Base-by-base conservation (phyloP, 2,888 invertebrate species). In the Petrophora chlorosata region DNA sequence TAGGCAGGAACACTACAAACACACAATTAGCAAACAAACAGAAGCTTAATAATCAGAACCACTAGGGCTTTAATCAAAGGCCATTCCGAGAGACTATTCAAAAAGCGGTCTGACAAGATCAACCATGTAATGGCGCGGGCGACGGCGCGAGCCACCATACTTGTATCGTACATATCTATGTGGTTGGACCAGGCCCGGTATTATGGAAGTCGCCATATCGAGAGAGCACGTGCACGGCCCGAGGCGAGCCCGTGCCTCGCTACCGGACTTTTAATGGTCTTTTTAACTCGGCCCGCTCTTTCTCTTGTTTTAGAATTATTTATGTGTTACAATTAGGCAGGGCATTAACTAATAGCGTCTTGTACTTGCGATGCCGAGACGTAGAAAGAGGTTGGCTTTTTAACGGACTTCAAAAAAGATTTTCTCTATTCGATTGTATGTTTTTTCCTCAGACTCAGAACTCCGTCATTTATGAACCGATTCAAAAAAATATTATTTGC, bases 191-290 rank as follows among this genome's bases (percentile, higher is more conserved):
- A 35, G 25, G 17, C 30, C 16, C 16, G 35, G 42, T 36, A 56
- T 42, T 42, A 50, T 33, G 41, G 53, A 28, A 38, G 50, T 46
- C 46, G 33, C 75, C 73, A 65, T 77, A 71, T 70, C 64, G 53
- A 71, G 67, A 58, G 59, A 63, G 63, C 61, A 61, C 61, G 61
- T 58, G 87, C 78, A 84, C 35, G 56, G 73, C 86, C 72, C 61
- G 70, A 60, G 82, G 83, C 85, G 54, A 63, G 57, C 59, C 32
- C 45, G n/a, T n/a, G 50, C 19, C 25, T 26, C 55, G 86, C 86
- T 88, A 87, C 89, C 76, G 86, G 78, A 68, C 72, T 82, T 73
- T 79, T 81, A 81, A 80, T 82, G 72, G 73, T 70, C 75, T 82
- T 80, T 35, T 82, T 85, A 76, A 28, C 8, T 41, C 59, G 62